Evolutionary conservation across 2,888 invertebrate species (phyloP).

Genomic region (Catocala sponsa): DNA sequence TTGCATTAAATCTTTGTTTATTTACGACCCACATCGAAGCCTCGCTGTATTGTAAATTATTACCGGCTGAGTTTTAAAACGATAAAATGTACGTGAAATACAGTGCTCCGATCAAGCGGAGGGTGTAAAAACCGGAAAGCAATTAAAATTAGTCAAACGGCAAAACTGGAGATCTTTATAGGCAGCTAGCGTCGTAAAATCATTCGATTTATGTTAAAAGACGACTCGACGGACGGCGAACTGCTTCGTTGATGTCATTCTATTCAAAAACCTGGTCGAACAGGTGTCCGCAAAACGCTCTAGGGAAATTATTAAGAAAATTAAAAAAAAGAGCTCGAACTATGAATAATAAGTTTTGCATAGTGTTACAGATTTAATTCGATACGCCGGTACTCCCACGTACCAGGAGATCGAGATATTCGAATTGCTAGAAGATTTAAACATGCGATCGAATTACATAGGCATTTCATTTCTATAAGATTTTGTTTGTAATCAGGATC

Average conservation of each 20-base stretch:
- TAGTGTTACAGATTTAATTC: conserved; percentile 48
- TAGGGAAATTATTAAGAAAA: conserved; percentile 43
- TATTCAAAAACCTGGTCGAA: conserved; percentile 46
- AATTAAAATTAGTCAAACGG: conserved; percentile 82
- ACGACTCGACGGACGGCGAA: conserved; percentile 52
- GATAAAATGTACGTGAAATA: conserved; percentile 76
- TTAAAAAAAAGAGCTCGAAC: conserved; percentile 28
- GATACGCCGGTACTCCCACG: conserved; percentile 44
- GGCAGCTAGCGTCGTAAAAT: conserved; percentile 73
- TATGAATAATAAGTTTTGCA: conserved; percentile 48
- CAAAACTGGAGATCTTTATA: conserved; percentile 75
- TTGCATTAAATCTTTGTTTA: conserved; percentile 75
- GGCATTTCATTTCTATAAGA: conserved; percentile 4
- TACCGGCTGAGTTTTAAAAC: conserved; percentile 68
- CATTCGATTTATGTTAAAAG: conserved; percentile 73
- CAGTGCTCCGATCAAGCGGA: conserved; percentile 65
- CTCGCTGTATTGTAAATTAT: conserved; percentile 75
- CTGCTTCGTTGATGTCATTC: conserved; percentile 57
- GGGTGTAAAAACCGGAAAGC: conserved; percentile 73
- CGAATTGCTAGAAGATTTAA: conserved; percentile 39
- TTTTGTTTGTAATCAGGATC: conserved; percentile 17
- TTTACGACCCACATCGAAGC: conserved; percentile 71
- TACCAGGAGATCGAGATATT: conserved; percentile 27
- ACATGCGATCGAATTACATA: conserved; percentile 39
- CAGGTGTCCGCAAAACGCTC: conserved; percentile 39